Evolutionary conservation across 2,113 vertebrate species (phyloP).

Genomic region (Excalfactoria chinensis): DNA sequence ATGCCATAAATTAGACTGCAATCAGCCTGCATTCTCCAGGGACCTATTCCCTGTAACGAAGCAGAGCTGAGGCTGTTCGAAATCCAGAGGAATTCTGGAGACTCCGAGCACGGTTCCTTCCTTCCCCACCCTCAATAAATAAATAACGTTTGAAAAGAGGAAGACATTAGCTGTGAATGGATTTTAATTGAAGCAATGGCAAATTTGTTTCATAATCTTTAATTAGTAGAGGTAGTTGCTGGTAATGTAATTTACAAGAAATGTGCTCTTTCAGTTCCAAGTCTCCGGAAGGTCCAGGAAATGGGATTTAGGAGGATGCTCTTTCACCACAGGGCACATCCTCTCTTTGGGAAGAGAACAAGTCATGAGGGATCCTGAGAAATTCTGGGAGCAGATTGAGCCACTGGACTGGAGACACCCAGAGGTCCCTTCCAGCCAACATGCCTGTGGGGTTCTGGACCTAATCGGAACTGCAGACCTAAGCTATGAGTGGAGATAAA

Average conservation of each 20-base stretch:
- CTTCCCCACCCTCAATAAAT: constrained; percentile 45
- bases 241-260: constrained; percentile 49
- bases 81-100: constrained; percentile 63
- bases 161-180: constrained; percentile 66
- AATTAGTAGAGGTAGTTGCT: constrained; percentile 31
- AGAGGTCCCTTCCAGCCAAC: not conserved
- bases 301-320: not conserved
- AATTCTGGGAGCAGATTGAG: not conserved
- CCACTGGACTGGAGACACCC: not conserved
- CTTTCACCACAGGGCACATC: not conserved
- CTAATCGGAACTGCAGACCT: constrained; percentile 25
- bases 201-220: constrained; percentile 62
- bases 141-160: constrained; percentile 46
- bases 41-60: constrained; percentile 56
- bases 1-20: constrained; percentile 79
- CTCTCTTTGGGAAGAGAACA: not conserved
- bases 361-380: not conserved
- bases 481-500: constrained; percentile 52
- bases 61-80: constrained; percentile 53
- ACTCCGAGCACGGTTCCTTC: not conserved
- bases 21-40: constrained; percentile 70
- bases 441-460: not conserved
- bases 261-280: not conserved
- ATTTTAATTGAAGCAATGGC: constrained; percentile 58
- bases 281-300: not conserved